Evolutionary conservation across 2,113 vertebrate species (phyloP).

Genomic region (Trachemys scripta): DNA sequence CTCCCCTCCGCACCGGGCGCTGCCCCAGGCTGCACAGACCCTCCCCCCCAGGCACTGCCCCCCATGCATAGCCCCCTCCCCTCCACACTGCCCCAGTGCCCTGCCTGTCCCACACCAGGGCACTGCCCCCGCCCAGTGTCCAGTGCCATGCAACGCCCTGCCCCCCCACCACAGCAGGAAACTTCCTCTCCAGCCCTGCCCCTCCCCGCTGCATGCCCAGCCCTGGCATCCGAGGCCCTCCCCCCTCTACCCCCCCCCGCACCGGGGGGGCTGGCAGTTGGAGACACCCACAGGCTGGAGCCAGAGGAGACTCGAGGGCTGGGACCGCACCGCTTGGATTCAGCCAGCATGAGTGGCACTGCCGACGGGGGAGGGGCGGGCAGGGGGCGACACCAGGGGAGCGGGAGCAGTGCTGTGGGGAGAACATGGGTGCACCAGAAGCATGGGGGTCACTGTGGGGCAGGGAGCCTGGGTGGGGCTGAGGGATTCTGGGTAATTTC

Average conservation of each 20-base stretch:
- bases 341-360: neutral
- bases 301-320: neutral
- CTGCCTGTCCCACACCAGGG: too few relatives aligned
- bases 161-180: too few relatives aligned
- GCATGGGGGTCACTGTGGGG: neutral
- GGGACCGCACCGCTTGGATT: neutral
- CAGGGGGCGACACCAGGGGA: neutral
- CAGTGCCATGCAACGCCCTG: too few relatives aligned
- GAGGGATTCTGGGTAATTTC: conserved; percentile 4
- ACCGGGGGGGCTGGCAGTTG: too few relatives aligned
- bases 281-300: neutral
- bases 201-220: neutral
- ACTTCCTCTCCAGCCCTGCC: neutral
- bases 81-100: too few relatives aligned
- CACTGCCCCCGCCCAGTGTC: too few relatives aligned
- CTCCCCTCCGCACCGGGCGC: too few relatives aligned
- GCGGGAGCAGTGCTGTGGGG: too few relatives aligned
- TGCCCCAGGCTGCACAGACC: neutral
- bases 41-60: neutral
- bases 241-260: neutral
- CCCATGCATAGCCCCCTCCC: neutral
- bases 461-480: neutral
- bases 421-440: neutral
- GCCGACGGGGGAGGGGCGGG: neutral
- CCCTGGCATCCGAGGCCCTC: neutral